Evolutionary conservation across 1,140 invertebrate species (phyloP), one percentile per base, ranked within the genome.

Genomic region (Ips nitidus): DNA sequence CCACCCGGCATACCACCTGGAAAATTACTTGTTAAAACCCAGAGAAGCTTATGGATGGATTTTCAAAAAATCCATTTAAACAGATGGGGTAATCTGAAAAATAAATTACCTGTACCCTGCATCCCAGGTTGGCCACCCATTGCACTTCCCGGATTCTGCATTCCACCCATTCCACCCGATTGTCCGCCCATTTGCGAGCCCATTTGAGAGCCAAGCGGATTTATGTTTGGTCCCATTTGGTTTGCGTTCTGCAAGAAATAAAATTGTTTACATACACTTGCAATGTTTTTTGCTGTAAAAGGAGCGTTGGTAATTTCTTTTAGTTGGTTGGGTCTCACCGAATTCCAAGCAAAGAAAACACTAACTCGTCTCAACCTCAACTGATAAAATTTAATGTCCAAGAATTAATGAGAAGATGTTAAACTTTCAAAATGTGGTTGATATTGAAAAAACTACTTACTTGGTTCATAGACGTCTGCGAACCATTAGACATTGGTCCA

Each of bases 131-230:
- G 66, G n/a, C 57, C 59, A 8, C 55, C 58, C 45, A 68, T 68
- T 57, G 63, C 65, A 43, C 73, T 65, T 3, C 57, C 41, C 43
- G 68, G 65, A 43, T 64, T 60, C 43, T 65, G 60, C 55, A 66
- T 73, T 38, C 50, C 56, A 1, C 69, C 64, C 3, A 61, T 38
- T 36, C 66, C 63, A 41, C 63, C 55, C 45, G 52, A 53, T 57
- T 70, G 68, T 66, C 36, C 66, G 42, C 65, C 65, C 65, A 67
- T 67, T 69, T 52, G 56, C 41, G 66, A 4, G 36, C 66, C 66
- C 67, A 77, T 80, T 79, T 82, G 80, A 75, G 80, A 80, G 66
- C 59, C 59, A 22, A 62, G 36, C 1, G 58, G 42, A 38, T 66
- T 66, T 22, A 67, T 52, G 52, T 63, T 64, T 47, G 59, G 56